A percentile compares a stretch with the other conserved stretches of the same genome.
Evolutionary conservation across 2,888 invertebrate species (phyloP).

Genomic region (Drosophila borborema): DNA sequence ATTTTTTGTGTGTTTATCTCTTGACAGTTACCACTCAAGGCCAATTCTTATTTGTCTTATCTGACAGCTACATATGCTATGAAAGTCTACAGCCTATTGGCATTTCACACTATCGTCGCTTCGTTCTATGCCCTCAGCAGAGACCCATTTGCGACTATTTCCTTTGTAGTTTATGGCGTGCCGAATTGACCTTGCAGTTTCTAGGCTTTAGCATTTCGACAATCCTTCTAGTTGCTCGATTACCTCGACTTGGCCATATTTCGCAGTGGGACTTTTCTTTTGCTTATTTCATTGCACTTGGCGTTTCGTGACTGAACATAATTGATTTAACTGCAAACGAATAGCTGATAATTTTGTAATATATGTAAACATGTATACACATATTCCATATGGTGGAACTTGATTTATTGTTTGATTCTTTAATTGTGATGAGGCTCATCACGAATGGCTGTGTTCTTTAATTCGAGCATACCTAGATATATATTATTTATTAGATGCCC

Average conservation of each 20-base stretch:
- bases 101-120: conserved; percentile 21
- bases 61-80: conserved; percentile 17
- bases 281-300: conserved; percentile 55
- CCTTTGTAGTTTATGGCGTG: conserved; percentile 56
- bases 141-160: background rate
- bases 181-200: conserved; percentile 68
- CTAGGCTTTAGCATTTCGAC: conserved; percentile 60
- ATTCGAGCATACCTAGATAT: background rate
- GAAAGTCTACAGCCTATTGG: conserved; percentile 22
- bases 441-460: conserved; percentile 2
- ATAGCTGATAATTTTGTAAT: conserved; percentile 56
- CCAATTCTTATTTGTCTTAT: conserved; percentile 34
- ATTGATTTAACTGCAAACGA: conserved; percentile 59
- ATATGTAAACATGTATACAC: background rate
- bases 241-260: conserved; percentile 23
- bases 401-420: conserved; percentile 32
- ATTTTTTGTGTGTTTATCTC: conserved; percentile 14
- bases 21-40: conserved; percentile 33
- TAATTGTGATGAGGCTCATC: conserved; percentile 25
- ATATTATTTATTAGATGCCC: background rate
- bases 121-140: conserved; percentile 18
- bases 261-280: conserved; percentile 21
- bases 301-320: conserved; percentile 72
- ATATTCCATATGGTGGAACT: conserved; percentile 3
- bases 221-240: background rate